Percentiles rank a stretch among this genome's conserved stretches.
Evolutionary conservation across 2,113 vertebrate species (phyloP).

Genomic region (Pseudorectes ferrugineus): DNA sequence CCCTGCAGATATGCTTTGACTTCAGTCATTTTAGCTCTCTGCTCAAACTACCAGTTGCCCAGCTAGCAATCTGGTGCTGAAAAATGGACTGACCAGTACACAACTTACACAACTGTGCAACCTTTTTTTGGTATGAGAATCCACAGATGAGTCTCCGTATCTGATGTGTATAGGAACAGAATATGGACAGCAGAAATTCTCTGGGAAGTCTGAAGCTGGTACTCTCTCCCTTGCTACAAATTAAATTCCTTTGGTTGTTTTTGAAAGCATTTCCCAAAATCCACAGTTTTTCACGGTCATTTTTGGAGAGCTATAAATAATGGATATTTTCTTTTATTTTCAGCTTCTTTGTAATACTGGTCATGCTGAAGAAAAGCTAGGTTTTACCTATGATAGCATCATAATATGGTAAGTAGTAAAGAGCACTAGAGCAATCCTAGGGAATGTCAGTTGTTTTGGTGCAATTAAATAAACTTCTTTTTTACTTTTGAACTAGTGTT

Average conservation of each 20-base stretch:
- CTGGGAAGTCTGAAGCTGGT: background rate
- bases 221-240: rapidly evolving
- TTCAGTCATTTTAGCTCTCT: background rate
- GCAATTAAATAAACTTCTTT: background rate
- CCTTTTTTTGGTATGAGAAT: background rate
- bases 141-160: background rate
- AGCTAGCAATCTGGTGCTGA: background rate
- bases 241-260: background rate
- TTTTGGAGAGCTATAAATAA: background rate
- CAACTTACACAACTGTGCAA: background rate
- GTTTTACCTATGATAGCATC: slow-evolving; percentile 96
- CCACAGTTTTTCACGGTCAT: rapidly evolving
- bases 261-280: background rate
- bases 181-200: background rate
- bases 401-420: slow-evolving; percentile 90
- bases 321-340: slow-evolving; percentile 31
- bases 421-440: background rate
- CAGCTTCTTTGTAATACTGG: slow-evolving; percentile 94
- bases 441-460: background rate
- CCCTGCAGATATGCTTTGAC: background rate
- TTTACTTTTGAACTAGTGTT: background rate
- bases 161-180: background rate
- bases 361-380: slow-evolving; percentile 91
- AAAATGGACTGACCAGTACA: background rate
- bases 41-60: background rate